Percentiles rank a stretch among this genome's conserved stretches.
These are phyloP conservation scores for Glossophaga mutica DNA, from an alignment of 2,797 vertebrate species.

Conservation along the genomic window DNA sequence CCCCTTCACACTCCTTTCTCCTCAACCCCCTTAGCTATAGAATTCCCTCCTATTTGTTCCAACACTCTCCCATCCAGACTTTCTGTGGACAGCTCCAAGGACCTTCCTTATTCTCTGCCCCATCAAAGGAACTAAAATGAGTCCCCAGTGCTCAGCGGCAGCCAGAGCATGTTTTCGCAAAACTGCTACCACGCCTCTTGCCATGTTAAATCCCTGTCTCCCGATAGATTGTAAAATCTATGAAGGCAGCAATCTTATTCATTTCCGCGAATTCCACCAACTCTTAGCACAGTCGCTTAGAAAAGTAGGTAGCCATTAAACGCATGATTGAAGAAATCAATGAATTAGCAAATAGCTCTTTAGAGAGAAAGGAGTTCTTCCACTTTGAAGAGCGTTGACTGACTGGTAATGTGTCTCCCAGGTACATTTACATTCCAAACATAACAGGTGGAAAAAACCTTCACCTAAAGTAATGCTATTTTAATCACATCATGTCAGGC, in stretches of 20 bases:
- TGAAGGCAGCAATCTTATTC: not conserved
- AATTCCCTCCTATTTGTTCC: not conserved
- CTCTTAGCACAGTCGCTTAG: not conserved
- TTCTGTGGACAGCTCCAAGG: not conserved
- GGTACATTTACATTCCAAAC: conserved; percentile 18
- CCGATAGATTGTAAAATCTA: not conserved
- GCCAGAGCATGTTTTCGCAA: not conserved
- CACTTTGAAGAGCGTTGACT: not conserved
- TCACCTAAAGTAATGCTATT: conserved; percentile 17
- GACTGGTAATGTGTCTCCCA: not conserved
- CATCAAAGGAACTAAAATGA: not conserved
- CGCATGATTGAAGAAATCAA: not conserved
- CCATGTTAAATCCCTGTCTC: not conserved
- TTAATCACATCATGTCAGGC: not conserved
- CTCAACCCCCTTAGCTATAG: too few relatives aligned
- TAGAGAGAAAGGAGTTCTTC: not conserved
- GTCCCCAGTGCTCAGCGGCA: not conserved
- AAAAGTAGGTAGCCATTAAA: not conserved
- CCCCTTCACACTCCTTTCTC: not conserved
- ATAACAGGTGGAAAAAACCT: not conserved
- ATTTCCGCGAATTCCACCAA: not conserved
- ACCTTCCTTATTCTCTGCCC: not conserved
- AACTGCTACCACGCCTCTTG: not conserved
- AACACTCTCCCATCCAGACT: not conserved
- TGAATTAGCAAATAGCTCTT: conserved; percentile 1